Evolutionary conservation across 1,140 invertebrate species (phyloP).

Genomic region (Lasioglossum baleicum): DNA sequence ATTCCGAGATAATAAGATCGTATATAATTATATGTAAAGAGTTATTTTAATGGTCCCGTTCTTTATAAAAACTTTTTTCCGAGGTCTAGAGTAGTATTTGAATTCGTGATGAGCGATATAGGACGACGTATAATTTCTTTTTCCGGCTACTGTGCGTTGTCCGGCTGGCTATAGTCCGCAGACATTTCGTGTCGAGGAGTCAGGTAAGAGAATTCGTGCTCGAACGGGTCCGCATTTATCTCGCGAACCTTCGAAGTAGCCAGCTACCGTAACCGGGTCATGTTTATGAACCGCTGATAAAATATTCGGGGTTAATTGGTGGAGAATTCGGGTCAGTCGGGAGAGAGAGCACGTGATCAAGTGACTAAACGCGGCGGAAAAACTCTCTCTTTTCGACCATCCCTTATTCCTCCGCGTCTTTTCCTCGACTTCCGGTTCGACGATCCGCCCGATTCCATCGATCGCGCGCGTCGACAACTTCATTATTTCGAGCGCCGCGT

Average conservation of each 20-base stretch:
- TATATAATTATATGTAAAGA: no score
- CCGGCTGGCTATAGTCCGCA: no score
- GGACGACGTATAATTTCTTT: no score
- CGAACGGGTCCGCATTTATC: not conserved
- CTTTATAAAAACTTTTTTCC: no score
- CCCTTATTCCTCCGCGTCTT: no score
- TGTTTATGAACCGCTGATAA: slow-evolving; percentile 33
- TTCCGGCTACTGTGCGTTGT: no score
- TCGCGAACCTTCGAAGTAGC: not conserved
- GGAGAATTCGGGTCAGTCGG: slow-evolving; percentile 33
- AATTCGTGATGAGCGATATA: no score
- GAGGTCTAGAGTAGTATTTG: no score
- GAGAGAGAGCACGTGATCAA: slow-evolving; percentile 26
- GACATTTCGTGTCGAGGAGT: not conserved
- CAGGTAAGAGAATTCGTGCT: not conserved
- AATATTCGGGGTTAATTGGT: slow-evolving; percentile 47
- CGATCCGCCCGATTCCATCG: not conserved
- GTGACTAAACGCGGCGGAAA: slow-evolving; percentile 18
- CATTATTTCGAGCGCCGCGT: not conserved
- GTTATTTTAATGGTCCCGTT: no score
- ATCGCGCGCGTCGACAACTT: not conserved
- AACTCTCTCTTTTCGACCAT: not conserved
- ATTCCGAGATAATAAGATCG: no score
- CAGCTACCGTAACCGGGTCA: slow-evolving; percentile 7
- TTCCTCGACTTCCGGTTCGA: not conserved